Percentiles rank a stretch among this genome's conserved stretches.
Evolutionary conservation across 2,888 invertebrate genomes (phyloP).

Genomic region (Stenoptilia bipunctidactyla): DNA sequence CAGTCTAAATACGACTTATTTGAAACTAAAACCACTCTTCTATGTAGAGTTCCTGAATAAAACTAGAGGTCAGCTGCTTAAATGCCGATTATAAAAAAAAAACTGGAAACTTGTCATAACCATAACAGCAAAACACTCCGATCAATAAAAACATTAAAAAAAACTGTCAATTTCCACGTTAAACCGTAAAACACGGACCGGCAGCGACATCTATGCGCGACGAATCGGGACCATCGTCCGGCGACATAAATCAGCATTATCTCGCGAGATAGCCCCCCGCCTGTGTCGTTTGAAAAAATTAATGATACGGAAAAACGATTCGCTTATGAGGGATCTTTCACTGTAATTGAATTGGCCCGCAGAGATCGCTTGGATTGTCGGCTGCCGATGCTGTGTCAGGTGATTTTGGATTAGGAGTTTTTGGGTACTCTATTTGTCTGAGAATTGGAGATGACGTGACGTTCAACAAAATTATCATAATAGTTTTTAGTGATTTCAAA

Average conservation of each 20-base stretch:
- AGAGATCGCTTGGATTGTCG: slow-evolving; percentile 56
- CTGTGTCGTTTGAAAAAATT: slow-evolving; percentile 70
- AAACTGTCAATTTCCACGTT: too few relatives aligned
- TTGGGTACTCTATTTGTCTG: neutral
- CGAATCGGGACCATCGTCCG: slow-evolving; percentile 64
- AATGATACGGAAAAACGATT: slow-evolving; percentile 72
- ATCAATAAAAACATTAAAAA: slow-evolving; percentile 9
- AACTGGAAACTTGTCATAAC: too few relatives aligned
- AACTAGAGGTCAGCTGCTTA: too few relatives aligned
- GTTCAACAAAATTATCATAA: too few relatives aligned
- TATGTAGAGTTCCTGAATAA: too few relatives aligned
- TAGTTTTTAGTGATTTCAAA: too few relatives aligned
- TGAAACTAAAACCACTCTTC: too few relatives aligned
- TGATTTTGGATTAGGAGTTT: slow-evolving; percentile 13
- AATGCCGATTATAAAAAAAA: too few relatives aligned
- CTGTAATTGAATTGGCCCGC: slow-evolving; percentile 69
- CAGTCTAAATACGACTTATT: too few relatives aligned
- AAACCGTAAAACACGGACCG: slow-evolving; percentile 5
- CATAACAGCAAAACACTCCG: slow-evolving; percentile 1
- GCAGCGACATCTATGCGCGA: slow-evolving; percentile 44
- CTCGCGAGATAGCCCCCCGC: slow-evolving; percentile 66
- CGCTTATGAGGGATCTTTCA: slow-evolving; percentile 72
- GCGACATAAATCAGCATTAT: slow-evolving; percentile 71
- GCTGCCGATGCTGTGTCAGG: slow-evolving; percentile 34
- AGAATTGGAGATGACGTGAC: too few relatives aligned